These are phyloP conservation scores for Xenotilapia caudafasciata DNA, from an alignment of 2,113 vertebrate genomes.

Conservation along the genomic window DNA sequence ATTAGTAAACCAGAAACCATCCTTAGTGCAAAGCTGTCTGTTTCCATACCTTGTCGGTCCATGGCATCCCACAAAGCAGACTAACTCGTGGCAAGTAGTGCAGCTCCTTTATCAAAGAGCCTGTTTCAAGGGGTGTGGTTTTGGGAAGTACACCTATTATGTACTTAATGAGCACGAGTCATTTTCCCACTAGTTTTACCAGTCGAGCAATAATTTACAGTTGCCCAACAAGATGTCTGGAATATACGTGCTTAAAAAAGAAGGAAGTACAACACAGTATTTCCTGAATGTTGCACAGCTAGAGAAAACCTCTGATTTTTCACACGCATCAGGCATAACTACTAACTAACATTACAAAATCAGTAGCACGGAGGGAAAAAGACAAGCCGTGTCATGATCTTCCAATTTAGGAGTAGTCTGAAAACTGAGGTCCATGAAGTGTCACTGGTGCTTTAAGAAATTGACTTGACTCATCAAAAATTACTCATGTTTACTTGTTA, in stretches of 20 bases:
- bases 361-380: neutral
- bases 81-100: neutral
- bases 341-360: neutral
- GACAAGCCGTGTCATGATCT: neutral
- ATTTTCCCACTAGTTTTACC: neutral
- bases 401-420: neutral
- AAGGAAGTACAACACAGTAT: neutral
- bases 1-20: neutral
- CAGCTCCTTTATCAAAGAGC: neutral
- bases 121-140: slow-evolving; percentile 29
- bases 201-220: neutral
- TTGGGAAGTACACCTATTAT: slow-evolving; percentile 20
- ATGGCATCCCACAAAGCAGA: neutral
- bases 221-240: slow-evolving; percentile 5
- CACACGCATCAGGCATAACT: neutral
- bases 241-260: slow-evolving; percentile 17
- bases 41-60: slow-evolving; percentile 20
- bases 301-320: neutral
- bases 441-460: neutral
- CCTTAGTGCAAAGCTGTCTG: neutral
- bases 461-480: neutral
- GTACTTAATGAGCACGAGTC: neutral
- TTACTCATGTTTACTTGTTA: neutral
- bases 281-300: neutral
- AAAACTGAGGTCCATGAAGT: neutral